A percentile compares a stretch with the other conserved stretches of the same genome.
Conservation (phyloP, 2,113 vertebrate genomes). For the Nothoprocta perdicaria region DNA sequence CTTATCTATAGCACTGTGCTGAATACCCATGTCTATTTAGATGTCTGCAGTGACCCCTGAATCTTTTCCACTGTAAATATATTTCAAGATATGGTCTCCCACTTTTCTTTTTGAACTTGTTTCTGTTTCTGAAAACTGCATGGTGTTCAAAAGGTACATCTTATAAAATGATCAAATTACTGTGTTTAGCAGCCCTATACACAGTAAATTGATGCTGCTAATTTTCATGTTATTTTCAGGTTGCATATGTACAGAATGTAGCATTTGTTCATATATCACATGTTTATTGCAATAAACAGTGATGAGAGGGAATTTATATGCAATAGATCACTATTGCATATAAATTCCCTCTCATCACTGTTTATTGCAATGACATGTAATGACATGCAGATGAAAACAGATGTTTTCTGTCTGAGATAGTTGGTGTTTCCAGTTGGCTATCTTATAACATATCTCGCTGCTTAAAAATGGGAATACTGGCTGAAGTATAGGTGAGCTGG, state of each 20-base stretch:
- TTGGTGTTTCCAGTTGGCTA: not conserved
- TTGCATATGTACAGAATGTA: not conserved
- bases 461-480: not conserved
- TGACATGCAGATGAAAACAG: not conserved
- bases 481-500: not conserved
- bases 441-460: not conserved
- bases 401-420: not conserved
- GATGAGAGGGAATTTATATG: not conserved
- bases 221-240: not conserved
- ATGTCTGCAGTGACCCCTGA: not conserved
- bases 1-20: not conserved
- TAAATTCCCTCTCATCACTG: too few relatives aligned
- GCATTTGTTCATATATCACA: not conserved
- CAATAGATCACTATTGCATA: too few relatives aligned
- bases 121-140: not conserved
- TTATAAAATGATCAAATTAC: not conserved
- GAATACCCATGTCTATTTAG: not conserved
- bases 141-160: not conserved
- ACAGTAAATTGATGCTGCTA: not conserved
- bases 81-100: not conserved
- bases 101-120: not conserved
- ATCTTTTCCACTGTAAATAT: not conserved
- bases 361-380: too few relatives aligned
- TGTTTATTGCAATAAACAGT: not conserved
- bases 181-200: not conserved